Evolutionary conservation across 2,888 invertebrate genomes (phyloP).

Genomic region (Maniola hyperantus): DNA sequence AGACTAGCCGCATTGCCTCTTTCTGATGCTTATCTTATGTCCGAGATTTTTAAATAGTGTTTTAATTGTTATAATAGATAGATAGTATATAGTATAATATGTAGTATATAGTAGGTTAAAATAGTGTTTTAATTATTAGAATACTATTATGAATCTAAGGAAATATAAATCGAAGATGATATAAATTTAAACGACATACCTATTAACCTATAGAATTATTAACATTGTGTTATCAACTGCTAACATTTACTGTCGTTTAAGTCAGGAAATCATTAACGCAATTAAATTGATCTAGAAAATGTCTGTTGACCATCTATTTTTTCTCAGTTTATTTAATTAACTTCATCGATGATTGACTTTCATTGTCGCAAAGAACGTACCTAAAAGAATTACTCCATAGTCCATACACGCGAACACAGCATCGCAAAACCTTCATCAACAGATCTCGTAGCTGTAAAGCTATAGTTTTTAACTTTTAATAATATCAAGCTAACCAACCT

Average conservation of each 20-base stretch:
- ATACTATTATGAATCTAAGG: too few species aligned
- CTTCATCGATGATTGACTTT: conserved; percentile 17
- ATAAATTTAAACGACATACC: not conserved
- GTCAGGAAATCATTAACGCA: conserved; percentile 4
- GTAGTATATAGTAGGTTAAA: too few species aligned
- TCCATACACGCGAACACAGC: not conserved
- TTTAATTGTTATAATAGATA: too few species aligned
- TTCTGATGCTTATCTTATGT: not conserved
- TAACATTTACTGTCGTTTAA: not conserved
- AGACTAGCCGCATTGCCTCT: too few species aligned
- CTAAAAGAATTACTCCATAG: not conserved
- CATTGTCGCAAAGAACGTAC: conserved; percentile 3
- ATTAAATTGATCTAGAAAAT: not conserved
- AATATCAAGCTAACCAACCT: too few species aligned
- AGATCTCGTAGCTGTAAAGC: too few species aligned
- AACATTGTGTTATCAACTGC: not conserved
- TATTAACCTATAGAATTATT: not conserved
- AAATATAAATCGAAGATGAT: not conserved
- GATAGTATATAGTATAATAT: too few species aligned
- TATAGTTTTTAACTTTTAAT: too few species aligned
- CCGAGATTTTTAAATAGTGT: too few species aligned
- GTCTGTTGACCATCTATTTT: conserved; percentile 10
- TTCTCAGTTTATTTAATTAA: not conserved
- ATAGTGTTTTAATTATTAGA: too few species aligned
- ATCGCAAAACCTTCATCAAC: not conserved